Base-by-base conservation (phyloP, 2,797 vertebrate species). In the Spondyliosoma cantharus region DNA sequence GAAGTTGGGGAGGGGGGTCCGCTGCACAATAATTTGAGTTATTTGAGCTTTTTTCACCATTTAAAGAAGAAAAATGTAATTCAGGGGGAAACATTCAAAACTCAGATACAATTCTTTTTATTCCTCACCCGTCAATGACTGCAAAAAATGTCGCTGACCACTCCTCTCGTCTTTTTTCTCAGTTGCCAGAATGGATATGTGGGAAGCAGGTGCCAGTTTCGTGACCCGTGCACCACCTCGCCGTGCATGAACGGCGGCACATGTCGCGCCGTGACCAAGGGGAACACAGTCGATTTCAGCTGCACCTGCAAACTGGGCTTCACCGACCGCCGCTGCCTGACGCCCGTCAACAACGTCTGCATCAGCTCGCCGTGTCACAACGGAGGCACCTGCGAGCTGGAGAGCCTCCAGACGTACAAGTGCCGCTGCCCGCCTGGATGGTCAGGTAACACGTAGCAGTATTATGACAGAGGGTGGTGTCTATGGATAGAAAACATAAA, bases 381-480 rank as follows among this genome's bases (percentile, higher is more conserved):
- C 0, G 98, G 97, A 2, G 98, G 96, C 25, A 96, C 93, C 64
- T 99, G 98, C 0, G 96, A 97, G 46, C 94, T 95, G 12, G 89
- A 97, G 29, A 94, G 85, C 0, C 93, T 96, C 69, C 84, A 89
- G 2, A 93, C 93, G 1, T 97, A 94, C 93, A 97, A 94, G 87
- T 99, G 98, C 86, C 96, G 93, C 78, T 99, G 98, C 81, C 96
- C 96, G 0, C 97, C 97, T 0, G 97, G 98, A 46, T 99, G 97
- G 97, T 96, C 96, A 95, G 98, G 98, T 99, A 92, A 89, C 50
- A 56, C 46, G 16, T 7, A 45, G 3, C 12, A 9, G 3, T 5
- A 8, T 43, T 32, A 56, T 20, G 7, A 22, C 12, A 25, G 49
- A 0, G 1, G 37, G 61, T 19, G 12, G 4, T 25, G 53, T n/a